A percentile compares a stretch with the other conserved stretches of the same genome.
Conservation (phyloP, 2,888 invertebrate species). For the Koerneria pararmatus region DNA sequence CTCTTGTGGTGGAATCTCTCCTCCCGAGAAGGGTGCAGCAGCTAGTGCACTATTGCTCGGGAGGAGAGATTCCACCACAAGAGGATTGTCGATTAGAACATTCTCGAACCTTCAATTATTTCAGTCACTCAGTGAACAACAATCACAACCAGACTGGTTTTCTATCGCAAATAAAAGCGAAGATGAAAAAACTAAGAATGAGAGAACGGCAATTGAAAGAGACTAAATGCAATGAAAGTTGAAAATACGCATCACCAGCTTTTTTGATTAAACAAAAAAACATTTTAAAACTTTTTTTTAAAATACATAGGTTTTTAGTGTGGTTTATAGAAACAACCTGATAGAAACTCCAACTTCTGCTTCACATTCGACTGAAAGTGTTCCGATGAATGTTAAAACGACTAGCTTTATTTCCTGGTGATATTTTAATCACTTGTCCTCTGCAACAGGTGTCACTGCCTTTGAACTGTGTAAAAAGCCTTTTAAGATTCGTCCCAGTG, state of each 20-base stretch:
- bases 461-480: neutral
- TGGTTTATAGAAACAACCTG: too few species aligned
- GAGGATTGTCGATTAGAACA: too few species aligned
- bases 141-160: slow-evolving; percentile 2
- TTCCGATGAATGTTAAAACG: neutral
- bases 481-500: neutral
- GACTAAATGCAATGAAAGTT: too few species aligned
- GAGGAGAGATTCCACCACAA: too few species aligned
- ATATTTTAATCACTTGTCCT: neutral
- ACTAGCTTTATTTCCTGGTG: neutral
- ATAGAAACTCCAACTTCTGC: too few species aligned
- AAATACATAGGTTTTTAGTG: too few species aligned
- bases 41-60: too few species aligned
- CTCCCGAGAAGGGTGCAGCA: too few species aligned
- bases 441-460: neutral
- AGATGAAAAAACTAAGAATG: neutral
- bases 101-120: neutral
- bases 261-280: too few species aligned
- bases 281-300: too few species aligned
- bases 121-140: neutral
- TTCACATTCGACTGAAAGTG: neutral
- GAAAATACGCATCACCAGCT: too few species aligned
- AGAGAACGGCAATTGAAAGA: neutral
- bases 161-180: neutral
- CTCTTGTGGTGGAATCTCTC: too few species aligned